Conservation (phyloP, 2,888 invertebrate genomes). For the Linyphia triangularis region DNA sequence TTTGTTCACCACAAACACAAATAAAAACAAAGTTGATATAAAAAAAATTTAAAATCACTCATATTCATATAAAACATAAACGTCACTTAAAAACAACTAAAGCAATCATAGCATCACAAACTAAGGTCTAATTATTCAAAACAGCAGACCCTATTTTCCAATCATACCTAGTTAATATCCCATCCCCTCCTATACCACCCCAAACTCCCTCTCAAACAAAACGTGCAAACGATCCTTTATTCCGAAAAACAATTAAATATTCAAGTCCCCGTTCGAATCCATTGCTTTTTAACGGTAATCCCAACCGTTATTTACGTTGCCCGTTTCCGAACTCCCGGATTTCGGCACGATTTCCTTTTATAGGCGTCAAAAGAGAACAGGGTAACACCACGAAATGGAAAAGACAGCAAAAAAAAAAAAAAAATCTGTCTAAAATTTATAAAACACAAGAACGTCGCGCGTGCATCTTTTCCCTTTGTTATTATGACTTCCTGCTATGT, state of each 20-base stretch:
- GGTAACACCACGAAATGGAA: too few relatives aligned
- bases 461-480: slow-evolving; percentile 9
- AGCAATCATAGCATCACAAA: too few relatives aligned
- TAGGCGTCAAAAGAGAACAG: slow-evolving; percentile 13
- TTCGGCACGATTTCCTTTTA: slow-evolving; percentile 57
- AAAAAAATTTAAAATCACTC: too few relatives aligned
- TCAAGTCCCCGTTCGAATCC: neutral
- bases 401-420: slow-evolving; percentile 18
- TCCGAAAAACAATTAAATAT: slow-evolving; percentile 3
- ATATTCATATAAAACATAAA: too few relatives aligned
- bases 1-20: too few relatives aligned
- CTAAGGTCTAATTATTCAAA: too few relatives aligned
- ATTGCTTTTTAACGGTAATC: neutral
- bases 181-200: neutral
- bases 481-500: slow-evolving; percentile 25
- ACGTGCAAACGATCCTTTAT: neutral
- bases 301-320: neutral
- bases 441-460: slow-evolving; percentile 24
- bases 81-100: too few relatives aligned
- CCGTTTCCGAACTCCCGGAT: neutral
- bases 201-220: neutral
- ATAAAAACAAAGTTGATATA: too few relatives aligned
- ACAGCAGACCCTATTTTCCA: too few relatives aligned
- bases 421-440: slow-evolving; percentile 23
- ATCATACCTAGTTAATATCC: too few relatives aligned